Evolutionary conservation across 2,888 invertebrate genomes (phyloP).

Genomic region (Ophion slaviceki): DNA sequence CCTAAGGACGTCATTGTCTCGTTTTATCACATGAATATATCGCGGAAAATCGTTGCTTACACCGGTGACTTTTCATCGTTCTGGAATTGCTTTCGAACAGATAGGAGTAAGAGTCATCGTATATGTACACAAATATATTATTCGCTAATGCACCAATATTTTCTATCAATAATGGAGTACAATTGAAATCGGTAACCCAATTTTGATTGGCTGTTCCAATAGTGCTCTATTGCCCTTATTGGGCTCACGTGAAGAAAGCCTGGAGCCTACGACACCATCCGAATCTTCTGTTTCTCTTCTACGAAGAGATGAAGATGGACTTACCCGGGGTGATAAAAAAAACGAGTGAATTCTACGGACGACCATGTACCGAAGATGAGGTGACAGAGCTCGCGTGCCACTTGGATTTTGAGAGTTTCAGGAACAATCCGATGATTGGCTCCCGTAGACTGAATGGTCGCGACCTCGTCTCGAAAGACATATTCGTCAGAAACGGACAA

Average conservation of each 20-base stretch:
- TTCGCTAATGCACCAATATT: no score
- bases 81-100: conserved; percentile 76
- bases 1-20: conserved; percentile 79
- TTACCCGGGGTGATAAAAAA: conserved; percentile 85
- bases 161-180: no score
- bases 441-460: conserved; percentile 87
- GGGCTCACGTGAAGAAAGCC: conserved; percentile 91
- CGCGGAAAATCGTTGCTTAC: conserved; percentile 74
- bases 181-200: not conserved
- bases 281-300: conserved; percentile 91
- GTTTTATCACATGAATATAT: conserved; percentile 75
- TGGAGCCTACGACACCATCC: conserved; percentile 88
- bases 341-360: conserved; percentile 87
- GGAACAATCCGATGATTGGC: conserved; percentile 92
- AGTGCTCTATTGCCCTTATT: conserved; percentile 92
- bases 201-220: conserved; percentile 37
- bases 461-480: conserved; percentile 82
- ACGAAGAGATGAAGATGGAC: conserved; percentile 90
- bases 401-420: conserved; percentile 92
- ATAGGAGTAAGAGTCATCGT: conserved; percentile 72
- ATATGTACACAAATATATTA: not conserved
- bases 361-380: conserved; percentile 86
- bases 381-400: conserved; percentile 88
- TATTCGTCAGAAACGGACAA: conserved; percentile 89
- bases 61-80: conserved; percentile 75